Evolutionary conservation across 2,888 invertebrate genomes (phyloP), one percentile per base, ranked within the genome.

Genomic region (Yponomeuta sedellus): DNA sequence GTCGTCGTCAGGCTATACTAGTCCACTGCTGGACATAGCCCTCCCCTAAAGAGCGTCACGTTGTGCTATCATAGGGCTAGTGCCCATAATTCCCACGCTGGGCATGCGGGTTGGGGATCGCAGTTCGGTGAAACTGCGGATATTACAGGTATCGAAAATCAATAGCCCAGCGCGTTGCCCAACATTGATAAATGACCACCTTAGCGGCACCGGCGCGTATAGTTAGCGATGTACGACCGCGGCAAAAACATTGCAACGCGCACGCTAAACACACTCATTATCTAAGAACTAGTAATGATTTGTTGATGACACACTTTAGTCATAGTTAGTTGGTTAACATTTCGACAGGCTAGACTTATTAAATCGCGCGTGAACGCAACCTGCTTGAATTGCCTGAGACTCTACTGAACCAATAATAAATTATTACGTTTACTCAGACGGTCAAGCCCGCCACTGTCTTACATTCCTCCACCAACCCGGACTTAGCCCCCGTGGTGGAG

Each of bases 241-340:
- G 44, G 44, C 44, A 52, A 12, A 12, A 52, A 16, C 44, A 52
- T 52, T 22, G 59, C 59, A 25, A 25, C 20, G 61, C 61, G 61
- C 16, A 61, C 28, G 25, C 28, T 28, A 19, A 52, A 58, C 20
- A 58, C 58, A 58, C 58, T 34, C 22, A 67, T 64, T 64, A 44
- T 66, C 61, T 61, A 34, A 66, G 65, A 66, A 66, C 65, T 39
- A 67, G 57, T 57, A 56, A 28, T 66, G 65, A 67, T 69, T 64
- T 52, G 44, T 52, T 52, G 44, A 52, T 52, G 44, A 52, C 44
- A 52, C 44, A 52, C 44, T 16, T 52, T 52, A 52, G 44, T 52
- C 16, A 52, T 52, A 52, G 44, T 16, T 52, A 52, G 44, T 52
- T 52, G 44, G 44, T 52, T 52, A 52, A 52, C 44, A 16, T 52